Base-by-base conservation (phyloP, 2,888 invertebrate species). In the Laspeyria flexula region DNA sequence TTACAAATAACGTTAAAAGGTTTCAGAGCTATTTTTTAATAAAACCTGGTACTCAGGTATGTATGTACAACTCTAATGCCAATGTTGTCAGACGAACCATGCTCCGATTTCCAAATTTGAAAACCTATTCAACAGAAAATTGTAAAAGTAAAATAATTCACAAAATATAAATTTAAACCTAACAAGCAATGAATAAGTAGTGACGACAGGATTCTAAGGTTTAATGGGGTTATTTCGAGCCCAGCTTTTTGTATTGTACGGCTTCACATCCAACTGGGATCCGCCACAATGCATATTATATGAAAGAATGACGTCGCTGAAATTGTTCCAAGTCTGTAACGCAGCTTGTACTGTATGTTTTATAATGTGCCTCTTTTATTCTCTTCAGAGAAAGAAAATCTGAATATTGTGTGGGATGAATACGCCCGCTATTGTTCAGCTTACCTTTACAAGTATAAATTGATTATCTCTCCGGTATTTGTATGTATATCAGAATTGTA, bases 241-340 rank as follows among this genome's bases (percentile, higher is more conserved):
- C 27, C 23, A 33, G 30, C 11, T 30, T 5, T n/a, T 40, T 7
- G 9, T 31, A 58, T 42, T 54, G 25, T 43, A 38, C 38, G 29
- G 16, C 6, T 16, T 15, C 33, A 34, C 9, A 21, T 33, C 23
- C 11, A 16, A 23, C 25, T 40, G 35, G 21, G 31, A 16, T 27
- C 13, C 13, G 1, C n/a, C 41, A 45, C 29, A 57, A 47, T 44
- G 42, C 49, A 41, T 50, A 44, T 61, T 43, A 27, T 35, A 49
- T 46, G 13, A 45, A 35, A 38, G 31, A 33, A 30, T 38, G 43
- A 40, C 38, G 35, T 13, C 30, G 23, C 33, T 35, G 16, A 43
- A 31, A 51, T 43, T 33, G n/a, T 43, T 46, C 31, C 13, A 43
- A 29, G 6, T 15, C 12, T 3, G 35, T 38, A 35, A 41, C 34